A percentile compares a stretch with the other conserved stretches of the same genome.
Conservation (phyloP, 2,888 invertebrate species). For the Caenorhabditis sp. region DNA sequence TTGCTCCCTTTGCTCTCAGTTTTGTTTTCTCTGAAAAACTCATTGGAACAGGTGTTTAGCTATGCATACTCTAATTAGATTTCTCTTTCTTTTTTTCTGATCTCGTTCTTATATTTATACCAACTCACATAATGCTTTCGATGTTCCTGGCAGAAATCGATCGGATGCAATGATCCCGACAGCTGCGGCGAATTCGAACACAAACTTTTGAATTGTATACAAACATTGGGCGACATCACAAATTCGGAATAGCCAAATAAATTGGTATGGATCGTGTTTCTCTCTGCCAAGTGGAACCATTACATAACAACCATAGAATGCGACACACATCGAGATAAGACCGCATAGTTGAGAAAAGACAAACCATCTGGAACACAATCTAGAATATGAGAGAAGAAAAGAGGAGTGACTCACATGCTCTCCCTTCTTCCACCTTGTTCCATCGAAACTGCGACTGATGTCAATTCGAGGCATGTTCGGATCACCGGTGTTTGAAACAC, state of each 20-base stretch:
- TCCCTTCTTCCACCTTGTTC: constrained; percentile 48
- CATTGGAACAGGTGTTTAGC: background rate
- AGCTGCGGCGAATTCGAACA: constrained; percentile 64
- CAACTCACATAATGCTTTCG: constrained; percentile 64
- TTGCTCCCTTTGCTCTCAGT: background rate
- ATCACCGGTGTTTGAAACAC: constrained; percentile 70
- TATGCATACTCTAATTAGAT: background rate
- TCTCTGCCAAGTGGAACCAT: constrained; percentile 64
- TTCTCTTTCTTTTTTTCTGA: background rate
- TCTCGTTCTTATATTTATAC: background rate
- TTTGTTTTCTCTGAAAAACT: background rate
- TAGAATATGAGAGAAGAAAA: background rate
- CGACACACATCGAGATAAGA: constrained; percentile 65
- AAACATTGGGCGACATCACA: constrained; percentile 65
- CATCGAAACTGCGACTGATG: constrained; percentile 67
- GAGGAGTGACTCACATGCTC: constrained; percentile 14
- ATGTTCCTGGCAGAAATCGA: constrained; percentile 55
- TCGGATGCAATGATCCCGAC: constrained; percentile 58
- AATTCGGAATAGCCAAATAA: constrained; percentile 64
- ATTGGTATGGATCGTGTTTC: constrained; percentile 60
- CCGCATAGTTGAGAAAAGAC: constrained; percentile 63
- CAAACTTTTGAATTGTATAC: constrained; percentile 68
- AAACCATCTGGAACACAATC: constrained; percentile 57
- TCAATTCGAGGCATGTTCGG: constrained; percentile 62
- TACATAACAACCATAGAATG: constrained; percentile 69